Evolutionary conservation across 2,888 invertebrate species (phyloP).

Genomic region (Teleiodes luculella): DNA sequence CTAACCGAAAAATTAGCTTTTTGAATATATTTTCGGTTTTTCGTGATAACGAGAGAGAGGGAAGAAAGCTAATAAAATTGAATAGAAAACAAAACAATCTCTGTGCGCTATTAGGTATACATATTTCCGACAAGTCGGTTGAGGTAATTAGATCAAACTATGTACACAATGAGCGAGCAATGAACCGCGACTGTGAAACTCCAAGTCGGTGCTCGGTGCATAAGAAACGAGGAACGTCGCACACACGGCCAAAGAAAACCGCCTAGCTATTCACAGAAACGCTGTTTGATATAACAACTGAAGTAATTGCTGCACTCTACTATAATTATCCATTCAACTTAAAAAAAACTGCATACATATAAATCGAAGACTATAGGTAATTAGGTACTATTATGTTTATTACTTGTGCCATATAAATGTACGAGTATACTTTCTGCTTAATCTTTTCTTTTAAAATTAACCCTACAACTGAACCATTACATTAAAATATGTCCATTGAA

Average conservation of each 20-base stretch:
- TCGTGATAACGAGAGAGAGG: too few species aligned
- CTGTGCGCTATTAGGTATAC: conserved; percentile 4
- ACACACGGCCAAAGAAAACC: not conserved
- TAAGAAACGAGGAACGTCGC: conserved; percentile 16
- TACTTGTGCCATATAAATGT: too few species aligned
- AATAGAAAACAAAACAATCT: not conserved
- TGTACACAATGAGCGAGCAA: conserved; percentile 12
- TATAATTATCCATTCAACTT: too few species aligned
- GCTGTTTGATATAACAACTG: conserved; percentile 11
- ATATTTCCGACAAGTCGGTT: conserved; percentile 12
- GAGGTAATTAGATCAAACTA: conserved; percentile 14
- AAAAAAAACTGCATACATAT: conserved; percentile 1
- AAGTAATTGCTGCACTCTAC: too few species aligned
- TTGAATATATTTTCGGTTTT: too few species aligned
- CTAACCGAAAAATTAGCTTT: too few species aligned
- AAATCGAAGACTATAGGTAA: too few species aligned
- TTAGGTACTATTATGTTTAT: too few species aligned
- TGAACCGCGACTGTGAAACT: conserved; percentile 9
- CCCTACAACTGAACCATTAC: too few species aligned
- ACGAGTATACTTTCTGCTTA: too few species aligned
- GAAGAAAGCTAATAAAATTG: conserved; percentile 3
- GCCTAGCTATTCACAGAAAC: conserved; percentile 7
- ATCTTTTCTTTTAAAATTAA: too few species aligned
- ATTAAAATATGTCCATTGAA: too few species aligned
- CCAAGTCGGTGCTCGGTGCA: not conserved